Conservation (phyloP, 2,797 vertebrate genomes). For the Borostomias antarcticus region DNA sequence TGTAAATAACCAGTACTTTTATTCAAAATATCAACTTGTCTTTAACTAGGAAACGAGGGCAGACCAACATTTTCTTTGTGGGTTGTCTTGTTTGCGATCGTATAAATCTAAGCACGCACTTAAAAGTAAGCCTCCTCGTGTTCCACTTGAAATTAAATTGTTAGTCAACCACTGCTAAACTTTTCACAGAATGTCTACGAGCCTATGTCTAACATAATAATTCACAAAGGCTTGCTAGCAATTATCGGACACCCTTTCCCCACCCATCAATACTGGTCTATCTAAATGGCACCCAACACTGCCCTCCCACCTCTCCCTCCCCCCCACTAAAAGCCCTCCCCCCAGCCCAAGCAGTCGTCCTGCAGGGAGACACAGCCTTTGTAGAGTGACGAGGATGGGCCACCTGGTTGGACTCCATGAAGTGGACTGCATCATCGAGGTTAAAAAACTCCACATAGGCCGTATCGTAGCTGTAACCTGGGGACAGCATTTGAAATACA, state of each 20-base stretch:
- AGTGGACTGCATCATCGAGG: constrained; percentile 99
- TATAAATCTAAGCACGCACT: not conserved
- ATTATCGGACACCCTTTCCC: not conserved
- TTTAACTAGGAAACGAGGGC: not conserved
- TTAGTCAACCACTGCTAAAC: not conserved
- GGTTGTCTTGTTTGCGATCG: not conserved
- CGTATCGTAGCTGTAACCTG: constrained; percentile 99
- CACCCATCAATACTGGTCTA: constrained; percentile 25
- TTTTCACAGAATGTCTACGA: not conserved
- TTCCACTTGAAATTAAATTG: no score
- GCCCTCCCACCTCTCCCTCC: constrained; percentile 39
- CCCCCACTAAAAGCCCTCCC: constrained; percentile 43
- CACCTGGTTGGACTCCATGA: constrained; percentile 99
- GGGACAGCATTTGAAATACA: constrained; percentile 99
- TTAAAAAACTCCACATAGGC: constrained; percentile 99
- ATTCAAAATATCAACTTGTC: no score
- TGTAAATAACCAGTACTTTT: no score
- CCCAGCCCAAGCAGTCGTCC: constrained; percentile 70
- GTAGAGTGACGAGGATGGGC: constrained; percentile 97
- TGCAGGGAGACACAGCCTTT: constrained; percentile 78
- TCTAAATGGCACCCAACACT: constrained; percentile 37
- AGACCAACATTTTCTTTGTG: not conserved
- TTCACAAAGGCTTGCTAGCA: not conserved
- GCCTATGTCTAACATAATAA: no score
- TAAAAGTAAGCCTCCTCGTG: not conserved